Conservation (phyloP, 2,888 invertebrate species). For the Acanthosepion pharaonis region DNA sequence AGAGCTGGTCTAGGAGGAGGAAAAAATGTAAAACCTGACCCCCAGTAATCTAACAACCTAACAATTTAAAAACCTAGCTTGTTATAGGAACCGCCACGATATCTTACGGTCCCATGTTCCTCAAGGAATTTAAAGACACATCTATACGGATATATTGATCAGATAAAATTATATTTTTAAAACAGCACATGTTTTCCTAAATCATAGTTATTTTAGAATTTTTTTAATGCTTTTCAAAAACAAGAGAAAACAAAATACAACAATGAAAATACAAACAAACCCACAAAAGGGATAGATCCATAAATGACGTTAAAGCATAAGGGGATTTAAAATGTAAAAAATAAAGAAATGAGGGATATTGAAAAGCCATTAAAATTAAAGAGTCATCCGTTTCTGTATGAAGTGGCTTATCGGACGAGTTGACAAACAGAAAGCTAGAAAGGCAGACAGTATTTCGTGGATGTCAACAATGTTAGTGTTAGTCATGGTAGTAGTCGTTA, state of each 20-base stretch:
- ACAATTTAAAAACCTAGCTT: no score
- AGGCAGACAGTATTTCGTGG: background rate
- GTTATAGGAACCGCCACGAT: no score
- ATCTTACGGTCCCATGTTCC: background rate
- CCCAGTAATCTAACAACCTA: no score
- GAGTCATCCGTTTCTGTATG: background rate
- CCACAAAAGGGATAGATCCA: background rate
- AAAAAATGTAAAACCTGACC: no score
- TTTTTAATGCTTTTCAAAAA: no score
- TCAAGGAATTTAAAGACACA: background rate
- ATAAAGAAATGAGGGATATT: background rate
- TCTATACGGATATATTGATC: no score
- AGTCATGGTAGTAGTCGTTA: background rate
- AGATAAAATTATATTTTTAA: no score
- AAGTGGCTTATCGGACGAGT: background rate
- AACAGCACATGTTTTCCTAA: no score
- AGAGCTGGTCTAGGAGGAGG: no score
- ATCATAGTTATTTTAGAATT: no score
- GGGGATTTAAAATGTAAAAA: background rate
- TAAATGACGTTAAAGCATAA: background rate
- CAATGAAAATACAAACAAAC: background rate
- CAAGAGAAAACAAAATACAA: background rate
- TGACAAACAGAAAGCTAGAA: background rate
- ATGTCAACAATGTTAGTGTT: background rate
- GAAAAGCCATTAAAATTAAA: conserved; percentile 1